These are phyloP conservation scores for Dinoponera quadriceps DNA, from an alignment of 1,140 invertebrate species.

Conservation along the genomic window DNA sequence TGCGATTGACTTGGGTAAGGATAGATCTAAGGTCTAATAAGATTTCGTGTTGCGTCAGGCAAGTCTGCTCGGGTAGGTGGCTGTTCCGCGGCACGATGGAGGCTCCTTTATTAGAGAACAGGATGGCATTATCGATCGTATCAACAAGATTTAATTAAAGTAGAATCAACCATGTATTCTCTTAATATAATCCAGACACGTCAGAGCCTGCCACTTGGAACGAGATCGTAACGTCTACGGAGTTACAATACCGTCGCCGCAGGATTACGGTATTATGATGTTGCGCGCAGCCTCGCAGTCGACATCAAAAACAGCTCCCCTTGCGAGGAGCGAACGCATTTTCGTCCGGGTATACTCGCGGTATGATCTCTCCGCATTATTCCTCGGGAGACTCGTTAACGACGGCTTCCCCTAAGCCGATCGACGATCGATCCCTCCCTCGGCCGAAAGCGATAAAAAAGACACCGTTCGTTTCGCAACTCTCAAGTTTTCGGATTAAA, in stretches of 20 bases:
- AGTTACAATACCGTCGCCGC: slow-evolving; percentile 21
- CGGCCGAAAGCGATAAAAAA: background rate
- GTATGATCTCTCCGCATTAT: no score
- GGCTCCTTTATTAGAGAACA: slow-evolving; percentile 57
- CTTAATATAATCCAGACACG: slow-evolving; percentile 57
- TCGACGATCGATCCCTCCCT: background rate
- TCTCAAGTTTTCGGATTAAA: slow-evolving; percentile 9
- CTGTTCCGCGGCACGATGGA: slow-evolving; percentile 30
- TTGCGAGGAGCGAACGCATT: no score
- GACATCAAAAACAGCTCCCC: slow-evolving; percentile 1
- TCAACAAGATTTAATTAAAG: slow-evolving; percentile 62
- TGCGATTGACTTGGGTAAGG: slow-evolving; percentile 63
- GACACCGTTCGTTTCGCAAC: slow-evolving; percentile 1
- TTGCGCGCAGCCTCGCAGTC: background rate
- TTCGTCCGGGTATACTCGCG: background rate
- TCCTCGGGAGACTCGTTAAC: no score
- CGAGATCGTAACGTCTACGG: slow-evolving; percentile 24
- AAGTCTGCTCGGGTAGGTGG: slow-evolving; percentile 24
- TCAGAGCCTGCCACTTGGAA: slow-evolving; percentile 51
- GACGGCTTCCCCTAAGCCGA: background rate
- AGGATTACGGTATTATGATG: slow-evolving; percentile 35
- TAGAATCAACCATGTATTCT: slow-evolving; percentile 59
- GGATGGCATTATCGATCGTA: slow-evolving; percentile 52
- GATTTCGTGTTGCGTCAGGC: slow-evolving; percentile 51
- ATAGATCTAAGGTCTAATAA: slow-evolving; percentile 59